Evolutionary conservation across 2,113 vertebrate species (phyloP).

Genomic region (Tragelaphus buxtoni): DNA sequence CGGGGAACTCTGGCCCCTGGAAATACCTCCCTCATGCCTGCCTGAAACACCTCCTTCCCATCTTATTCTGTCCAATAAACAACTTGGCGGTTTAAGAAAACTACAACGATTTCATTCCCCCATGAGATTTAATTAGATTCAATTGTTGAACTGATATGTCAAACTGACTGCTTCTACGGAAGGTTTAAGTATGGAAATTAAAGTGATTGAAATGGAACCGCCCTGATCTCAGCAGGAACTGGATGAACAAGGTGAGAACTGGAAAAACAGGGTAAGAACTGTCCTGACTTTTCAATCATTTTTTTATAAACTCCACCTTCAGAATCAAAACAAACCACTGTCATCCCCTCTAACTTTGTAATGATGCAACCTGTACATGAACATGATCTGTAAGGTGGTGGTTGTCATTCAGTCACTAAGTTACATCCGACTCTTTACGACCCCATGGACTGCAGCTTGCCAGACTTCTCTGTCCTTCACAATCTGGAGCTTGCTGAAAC

Average conservation of each 20-base stretch:
- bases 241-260: background rate
- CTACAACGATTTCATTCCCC: background rate
- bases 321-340: background rate
- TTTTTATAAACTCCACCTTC: background rate
- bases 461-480: background rate
- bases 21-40: background rate
- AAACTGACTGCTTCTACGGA: background rate
- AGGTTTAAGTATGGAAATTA: background rate
- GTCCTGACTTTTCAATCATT: background rate
- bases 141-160: background rate
- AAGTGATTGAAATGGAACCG: background rate
- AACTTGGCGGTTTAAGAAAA: background rate
- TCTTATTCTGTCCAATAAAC: background rate
- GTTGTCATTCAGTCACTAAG: background rate
- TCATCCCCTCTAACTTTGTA: fast-evolving
- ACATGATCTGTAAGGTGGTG: background rate
- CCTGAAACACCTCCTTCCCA: background rate
- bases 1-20: background rate
- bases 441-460: background rate
- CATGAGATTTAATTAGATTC: background rate
- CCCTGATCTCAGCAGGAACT: background rate
- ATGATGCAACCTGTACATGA: fast-evolving
- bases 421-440: fast-evolving
- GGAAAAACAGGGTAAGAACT: background rate
- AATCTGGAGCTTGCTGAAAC: background rate